These are phyloP conservation scores for Agapostemon virescens DNA, from an alignment of 2,888 invertebrate species.

Conservation along the genomic window DNA sequence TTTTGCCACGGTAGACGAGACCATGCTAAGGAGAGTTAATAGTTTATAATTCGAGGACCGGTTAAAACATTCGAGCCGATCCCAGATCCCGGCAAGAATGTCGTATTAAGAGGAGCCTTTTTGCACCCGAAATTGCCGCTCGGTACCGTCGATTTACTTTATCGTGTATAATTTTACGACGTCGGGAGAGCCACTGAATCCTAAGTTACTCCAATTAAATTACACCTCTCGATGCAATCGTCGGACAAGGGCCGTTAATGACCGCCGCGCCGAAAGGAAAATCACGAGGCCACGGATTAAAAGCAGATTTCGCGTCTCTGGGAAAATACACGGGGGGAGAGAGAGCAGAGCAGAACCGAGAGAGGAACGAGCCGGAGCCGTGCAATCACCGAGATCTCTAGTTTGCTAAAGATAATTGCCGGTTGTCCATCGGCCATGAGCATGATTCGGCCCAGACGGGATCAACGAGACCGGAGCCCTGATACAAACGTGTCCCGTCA, in stretches of 20 bases:
- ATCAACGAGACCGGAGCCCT: slow-evolving; percentile 35
- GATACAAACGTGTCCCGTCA: slow-evolving; percentile 72
- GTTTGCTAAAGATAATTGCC: slow-evolving; percentile 78
- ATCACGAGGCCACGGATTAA: slow-evolving; percentile 35
- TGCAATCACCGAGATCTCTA: slow-evolving; percentile 78
- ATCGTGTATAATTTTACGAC: slow-evolving; percentile 9
- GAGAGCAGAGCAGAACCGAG: slow-evolving; percentile 33
- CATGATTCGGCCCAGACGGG: slow-evolving; percentile 50
- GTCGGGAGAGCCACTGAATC: neutral
- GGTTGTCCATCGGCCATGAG: slow-evolving; percentile 72
- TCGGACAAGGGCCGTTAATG: slow-evolving; percentile 19
- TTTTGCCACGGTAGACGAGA: neutral
- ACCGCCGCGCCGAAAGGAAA: slow-evolving; percentile 27
- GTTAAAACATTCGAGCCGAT: neutral
- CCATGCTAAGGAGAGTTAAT: slow-evolving; percentile 6
- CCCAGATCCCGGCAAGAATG: neutral
- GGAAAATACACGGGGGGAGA: slow-evolving; percentile 66
- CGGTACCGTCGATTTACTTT: neutral
- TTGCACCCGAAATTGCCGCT: neutral
- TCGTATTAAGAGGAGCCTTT: neutral
- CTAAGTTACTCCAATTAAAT: slow-evolving; percentile 27
- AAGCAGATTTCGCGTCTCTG: slow-evolving; percentile 67
- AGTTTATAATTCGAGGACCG: slow-evolving; percentile 10
- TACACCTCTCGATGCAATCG: slow-evolving; percentile 9
- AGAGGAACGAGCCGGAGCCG: slow-evolving; percentile 46